Evolutionary conservation across 2,113 vertebrate genomes (phyloP).

Genomic region (Tragelaphus imberbis): DNA sequence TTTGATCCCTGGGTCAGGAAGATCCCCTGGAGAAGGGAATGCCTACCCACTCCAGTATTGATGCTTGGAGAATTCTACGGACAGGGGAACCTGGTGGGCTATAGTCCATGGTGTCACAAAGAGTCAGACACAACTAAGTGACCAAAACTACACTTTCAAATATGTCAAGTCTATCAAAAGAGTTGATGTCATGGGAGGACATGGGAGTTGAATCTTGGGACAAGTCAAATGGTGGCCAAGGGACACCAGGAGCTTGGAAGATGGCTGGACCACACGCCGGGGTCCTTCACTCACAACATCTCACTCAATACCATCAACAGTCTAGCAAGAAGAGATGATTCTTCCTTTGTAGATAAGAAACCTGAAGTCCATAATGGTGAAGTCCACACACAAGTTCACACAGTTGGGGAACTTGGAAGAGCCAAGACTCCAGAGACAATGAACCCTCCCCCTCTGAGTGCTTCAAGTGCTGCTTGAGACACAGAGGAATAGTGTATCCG

Average conservation of each 20-base stretch:
- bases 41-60: not conserved
- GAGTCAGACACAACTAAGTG: not conserved
- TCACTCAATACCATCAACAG: not conserved
- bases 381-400: not conserved
- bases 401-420: not conserved
- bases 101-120: not conserved
- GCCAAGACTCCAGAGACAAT: not conserved
- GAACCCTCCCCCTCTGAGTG: not conserved
- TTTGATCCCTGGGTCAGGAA: not conserved
- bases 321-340: not conserved
- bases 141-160: not conserved
- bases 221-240: not conserved
- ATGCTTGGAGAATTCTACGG: not conserved
- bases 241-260: not conserved
- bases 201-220: not conserved
- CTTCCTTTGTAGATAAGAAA: not conserved
- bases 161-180: not conserved
- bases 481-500: not conserved
- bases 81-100: not conserved
- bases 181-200: not conserved
- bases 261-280: not conserved
- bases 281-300: not conserved
- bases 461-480: not conserved
- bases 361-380: not conserved
- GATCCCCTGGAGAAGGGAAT: not conserved